Evolutionary conservation across 2,113 vertebrate species (phyloP), one percentile per base, ranked within the genome.

Genomic region (Sialia sialis): DNA sequence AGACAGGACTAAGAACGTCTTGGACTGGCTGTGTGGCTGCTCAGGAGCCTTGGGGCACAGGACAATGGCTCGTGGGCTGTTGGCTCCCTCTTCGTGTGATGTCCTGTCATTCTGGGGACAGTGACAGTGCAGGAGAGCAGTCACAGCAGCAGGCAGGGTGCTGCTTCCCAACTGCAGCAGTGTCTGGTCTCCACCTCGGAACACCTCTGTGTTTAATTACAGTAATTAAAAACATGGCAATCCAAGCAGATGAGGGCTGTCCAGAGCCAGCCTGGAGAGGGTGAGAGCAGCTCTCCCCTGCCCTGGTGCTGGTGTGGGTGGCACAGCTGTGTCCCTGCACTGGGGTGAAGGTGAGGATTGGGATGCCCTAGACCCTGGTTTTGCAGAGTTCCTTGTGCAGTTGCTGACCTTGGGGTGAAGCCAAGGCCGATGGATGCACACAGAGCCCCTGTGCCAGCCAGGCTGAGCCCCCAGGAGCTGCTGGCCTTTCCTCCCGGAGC

Each of bases 381-480:
- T 52, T 1, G 1, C 69, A 81, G 68, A 39, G n/a, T 25, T 68
- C 21, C 27, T 39, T 11, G 11, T 34, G 67, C 46, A 48, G 34
- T 14, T 69, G 36, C 77, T 69, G 82, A 13, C 19, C 43, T n/a
- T 2, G 2, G 29, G 32, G 23, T 4, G 21, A 43, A 91, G 44
- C 41, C 64, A 48, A 80, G 29, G 36, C 49, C 1, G 0, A 14
- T 9, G 41, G 73, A 43, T 16, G n/a, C 68, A 39, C 19, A 26
- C 0, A 0, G 17, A 54, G 27, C 30, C 16, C 8, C 19, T 1
- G 0, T 36, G n/a, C 10, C 52, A 77, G 68, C 32, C 63, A 74
- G 34, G 27, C 27, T 0, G 1, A 64, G 73, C 44, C n/a, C 46
- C 34, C 2, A 3, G 82, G 69, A 52, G 11, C 27, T 34, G 34